A percentile compares a stretch with the other conserved stretches of the same genome.
Evolutionary conservation across 2,797 vertebrate species (phyloP).

Genomic region (Mastacembelus armatus): DNA sequence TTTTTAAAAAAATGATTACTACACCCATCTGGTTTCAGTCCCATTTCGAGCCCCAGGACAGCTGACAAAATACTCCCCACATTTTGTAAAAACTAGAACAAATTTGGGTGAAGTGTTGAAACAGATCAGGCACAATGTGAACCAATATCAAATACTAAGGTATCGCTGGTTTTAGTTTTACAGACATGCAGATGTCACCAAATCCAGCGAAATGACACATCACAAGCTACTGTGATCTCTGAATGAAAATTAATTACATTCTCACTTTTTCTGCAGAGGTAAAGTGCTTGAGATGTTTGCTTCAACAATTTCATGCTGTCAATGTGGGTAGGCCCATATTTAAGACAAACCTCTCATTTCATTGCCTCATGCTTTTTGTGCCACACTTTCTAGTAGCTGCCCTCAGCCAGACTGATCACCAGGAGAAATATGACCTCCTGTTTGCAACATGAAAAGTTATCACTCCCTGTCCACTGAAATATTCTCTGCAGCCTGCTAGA

Average conservation of each 20-base stretch:
- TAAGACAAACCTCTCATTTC: constrained; percentile 64
- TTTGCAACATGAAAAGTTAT: constrained; percentile 59
- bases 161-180: constrained; percentile 38
- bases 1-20: constrained; percentile 10
- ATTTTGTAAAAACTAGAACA: constrained; percentile 36
- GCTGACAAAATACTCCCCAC: constrained; percentile 35
- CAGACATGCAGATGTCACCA: constrained; percentile 40
- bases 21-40: constrained; percentile 23
- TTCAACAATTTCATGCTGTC: constrained; percentile 71
- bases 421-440: constrained; percentile 58
- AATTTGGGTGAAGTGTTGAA: constrained; percentile 29
- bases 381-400: constrained; percentile 40
- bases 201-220: constrained; percentile 47
- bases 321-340: constrained; percentile 57
- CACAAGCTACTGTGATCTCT: constrained; percentile 43
- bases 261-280: constrained; percentile 38
- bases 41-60: constrained; percentile 5
- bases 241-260: constrained; percentile 56
- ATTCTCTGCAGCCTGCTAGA: constrained; percentile 35
- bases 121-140: constrained; percentile 7
- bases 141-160: constrained; percentile 39
- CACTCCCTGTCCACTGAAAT: constrained; percentile 44
- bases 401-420: constrained; percentile 50
- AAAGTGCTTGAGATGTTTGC: constrained; percentile 56
- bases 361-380: constrained; percentile 49